Evolutionary conservation across 2,113 vertebrate genomes (phyloP), one percentile per base, ranked within the genome.

Genomic region (Burhinus bistriatus): DNA sequence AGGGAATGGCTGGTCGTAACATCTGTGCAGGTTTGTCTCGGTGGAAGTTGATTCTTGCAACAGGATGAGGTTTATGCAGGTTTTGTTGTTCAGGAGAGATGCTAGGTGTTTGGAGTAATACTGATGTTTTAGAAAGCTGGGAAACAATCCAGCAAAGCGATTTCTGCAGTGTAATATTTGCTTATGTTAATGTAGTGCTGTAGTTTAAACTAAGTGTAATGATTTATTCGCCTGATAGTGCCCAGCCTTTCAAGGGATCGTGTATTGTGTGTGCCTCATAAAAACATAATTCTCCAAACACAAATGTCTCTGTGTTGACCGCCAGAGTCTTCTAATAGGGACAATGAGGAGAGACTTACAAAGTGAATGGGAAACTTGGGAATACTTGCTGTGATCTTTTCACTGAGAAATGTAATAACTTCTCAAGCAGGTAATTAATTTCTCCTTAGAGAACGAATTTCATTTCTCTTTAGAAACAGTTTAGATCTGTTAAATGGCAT

Each of bases 111-210:
- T 5, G 3, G 8, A 20, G 72, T 4, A 5, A 12, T 34, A 12
- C 27, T 36, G 54, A 1, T 54, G 2, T 18, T 76, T 42, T 18
- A 40, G 40, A 4, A 59, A 59, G 12, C 57, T 30, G 45, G 23
- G 8, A 59, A 62, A 19, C 1, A n/a, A 3, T 4, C 21, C 30
- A 6, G 30, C 9, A 1, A 12, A 36, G 42, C 0, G 5, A 7
- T 76, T 76, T 87, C 29, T 93, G 83, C 23, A 2, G 23, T 18
- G 30, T 32, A 22, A 12, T 16, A 4, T 15, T 81, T 38, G 62
- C 58, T 79, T n/a, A 6, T 47, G 26, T n/a, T 34, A 57, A 51
- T 69, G 12, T 27, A 34, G 32, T 30, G 42, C 13, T 64, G 40
- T 13, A 7, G 14, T 45, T 82, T 23, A 9, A 44, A n/a, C 30